phyloP scores from a whole-genome alignment of 2,113 vertebrate genomes.

The Pseudois nayaur region DNA sequence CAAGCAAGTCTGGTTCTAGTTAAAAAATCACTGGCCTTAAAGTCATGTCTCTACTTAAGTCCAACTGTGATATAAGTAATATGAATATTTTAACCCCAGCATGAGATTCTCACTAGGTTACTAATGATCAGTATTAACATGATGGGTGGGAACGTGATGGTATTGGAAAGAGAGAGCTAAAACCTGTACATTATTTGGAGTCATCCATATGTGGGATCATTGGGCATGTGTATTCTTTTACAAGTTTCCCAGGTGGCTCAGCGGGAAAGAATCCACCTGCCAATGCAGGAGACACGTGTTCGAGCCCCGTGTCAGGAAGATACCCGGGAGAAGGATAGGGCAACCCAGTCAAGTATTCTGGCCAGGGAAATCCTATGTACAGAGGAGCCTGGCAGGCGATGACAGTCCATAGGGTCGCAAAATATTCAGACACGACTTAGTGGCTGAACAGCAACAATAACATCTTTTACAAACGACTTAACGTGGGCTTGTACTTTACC shows the following conservation, averaged over 20 bases:
- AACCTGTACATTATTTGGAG: neutral
- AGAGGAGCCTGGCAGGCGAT: neutral
- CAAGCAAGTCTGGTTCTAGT: neutral
- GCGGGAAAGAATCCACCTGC: neutral
- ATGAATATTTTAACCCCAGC: conserved; percentile 25
- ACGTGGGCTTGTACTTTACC: neutral
- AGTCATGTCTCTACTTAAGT: conserved; percentile 21
- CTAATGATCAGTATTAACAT: conserved; percentile 24
- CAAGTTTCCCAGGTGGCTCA: neutral
- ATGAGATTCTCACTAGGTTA: conserved; percentile 21
- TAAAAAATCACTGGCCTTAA: conserved; percentile 14
- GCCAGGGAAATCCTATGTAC: neutral
- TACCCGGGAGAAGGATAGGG: neutral
- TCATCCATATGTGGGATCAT: neutral
- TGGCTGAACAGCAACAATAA: neutral
- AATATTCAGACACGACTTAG: neutral
- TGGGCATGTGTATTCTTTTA: neutral
- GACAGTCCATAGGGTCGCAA: rapidly evolving
- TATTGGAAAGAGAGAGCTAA: neutral
- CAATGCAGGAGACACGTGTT: neutral
- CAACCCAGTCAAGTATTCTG: neutral
- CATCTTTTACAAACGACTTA: neutral
- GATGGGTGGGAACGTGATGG: neutral
- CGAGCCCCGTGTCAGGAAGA: neutral
- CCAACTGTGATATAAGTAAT: conserved; percentile 21